phyloP scores from a whole-genome alignment of 2,888 invertebrate species.

The Stramonita haemastoma region DNA sequence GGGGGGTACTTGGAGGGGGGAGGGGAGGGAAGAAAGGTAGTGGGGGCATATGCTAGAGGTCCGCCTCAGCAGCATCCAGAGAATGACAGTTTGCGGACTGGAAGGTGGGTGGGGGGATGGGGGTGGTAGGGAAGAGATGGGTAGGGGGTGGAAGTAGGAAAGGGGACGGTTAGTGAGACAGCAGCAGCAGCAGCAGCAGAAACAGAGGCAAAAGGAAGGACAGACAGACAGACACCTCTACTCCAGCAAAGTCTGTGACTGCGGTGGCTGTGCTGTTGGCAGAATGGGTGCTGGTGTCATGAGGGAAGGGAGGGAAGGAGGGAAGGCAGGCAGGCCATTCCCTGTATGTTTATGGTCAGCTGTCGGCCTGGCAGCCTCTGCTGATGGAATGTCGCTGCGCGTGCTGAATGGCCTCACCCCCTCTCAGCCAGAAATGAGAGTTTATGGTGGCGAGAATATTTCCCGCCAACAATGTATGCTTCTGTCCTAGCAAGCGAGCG shows the following conservation, averaged over 20 bases:
- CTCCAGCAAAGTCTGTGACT: too few relatives aligned
- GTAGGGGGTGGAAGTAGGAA: background rate
- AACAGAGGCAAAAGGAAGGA: too few relatives aligned
- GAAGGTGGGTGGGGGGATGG: background rate
- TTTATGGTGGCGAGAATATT: conserved; percentile 27
- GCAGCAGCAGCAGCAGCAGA: too few relatives aligned
- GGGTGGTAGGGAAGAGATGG: background rate
- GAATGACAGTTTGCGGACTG: background rate
- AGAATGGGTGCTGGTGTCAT: too few relatives aligned
- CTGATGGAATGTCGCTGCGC: conserved; percentile 32
- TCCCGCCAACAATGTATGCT: conserved; percentile 1
- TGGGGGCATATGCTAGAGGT: too few relatives aligned
- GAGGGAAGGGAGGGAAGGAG: background rate
- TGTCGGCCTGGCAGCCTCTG: background rate
- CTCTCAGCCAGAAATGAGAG: conserved; percentile 14
- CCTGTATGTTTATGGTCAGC: conserved; percentile 37
- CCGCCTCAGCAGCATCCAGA: conserved; percentile 4
- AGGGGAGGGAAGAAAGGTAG: too few relatives aligned
- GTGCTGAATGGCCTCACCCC: conserved; percentile 12
- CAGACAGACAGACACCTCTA: too few relatives aligned
- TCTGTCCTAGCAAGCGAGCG: background rate
- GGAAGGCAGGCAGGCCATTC: background rate
- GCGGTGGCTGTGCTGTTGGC: too few relatives aligned
- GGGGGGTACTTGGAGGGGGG: too few relatives aligned
- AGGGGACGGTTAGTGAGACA: too few relatives aligned